Evolutionary conservation across 2,797 vertebrate species (phyloP).

Genomic region (Podarcis lilfordi): DNA sequence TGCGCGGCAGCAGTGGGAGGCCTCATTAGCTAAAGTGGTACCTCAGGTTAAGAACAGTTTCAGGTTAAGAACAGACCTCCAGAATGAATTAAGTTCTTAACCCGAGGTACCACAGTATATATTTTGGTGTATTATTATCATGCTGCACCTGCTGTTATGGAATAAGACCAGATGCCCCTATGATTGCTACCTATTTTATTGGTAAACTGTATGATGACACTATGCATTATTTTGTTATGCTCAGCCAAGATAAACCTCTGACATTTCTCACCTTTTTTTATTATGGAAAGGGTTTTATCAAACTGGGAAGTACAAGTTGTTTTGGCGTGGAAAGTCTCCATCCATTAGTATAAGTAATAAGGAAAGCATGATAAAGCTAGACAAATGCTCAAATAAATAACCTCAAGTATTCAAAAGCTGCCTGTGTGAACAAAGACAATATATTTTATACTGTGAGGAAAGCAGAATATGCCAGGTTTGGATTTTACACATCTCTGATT

Average conservation of each 20-base stretch:
- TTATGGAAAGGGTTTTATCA: not conserved
- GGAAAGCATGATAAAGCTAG: not conserved
- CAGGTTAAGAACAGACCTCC: too few relatives aligned
- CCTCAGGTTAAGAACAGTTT: too few relatives aligned
- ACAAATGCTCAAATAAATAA: not conserved
- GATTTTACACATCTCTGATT: not conserved
- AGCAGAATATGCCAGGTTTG: not conserved
- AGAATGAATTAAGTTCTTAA: too few relatives aligned
- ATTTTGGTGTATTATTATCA: not conserved
- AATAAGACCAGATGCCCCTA: not conserved
- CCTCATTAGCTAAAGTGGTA: too few relatives aligned
- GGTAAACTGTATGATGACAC: not conserved
- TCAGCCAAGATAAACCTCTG: not conserved
- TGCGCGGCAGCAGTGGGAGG: too few relatives aligned
- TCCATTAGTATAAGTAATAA: not conserved
- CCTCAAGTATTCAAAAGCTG: not conserved
- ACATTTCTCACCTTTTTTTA: not conserved
- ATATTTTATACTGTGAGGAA: not conserved
- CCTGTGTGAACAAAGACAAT: not conserved
- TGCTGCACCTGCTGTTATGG: not conserved
- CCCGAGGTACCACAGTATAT: not conserved
- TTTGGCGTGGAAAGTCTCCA: not conserved
- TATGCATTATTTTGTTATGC: not conserved
- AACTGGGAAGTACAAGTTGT: not conserved
- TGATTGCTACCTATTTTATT: not conserved